Conservation (phyloP, 2,113 vertebrate genomes). For the Sprattus sprattus region DNA sequence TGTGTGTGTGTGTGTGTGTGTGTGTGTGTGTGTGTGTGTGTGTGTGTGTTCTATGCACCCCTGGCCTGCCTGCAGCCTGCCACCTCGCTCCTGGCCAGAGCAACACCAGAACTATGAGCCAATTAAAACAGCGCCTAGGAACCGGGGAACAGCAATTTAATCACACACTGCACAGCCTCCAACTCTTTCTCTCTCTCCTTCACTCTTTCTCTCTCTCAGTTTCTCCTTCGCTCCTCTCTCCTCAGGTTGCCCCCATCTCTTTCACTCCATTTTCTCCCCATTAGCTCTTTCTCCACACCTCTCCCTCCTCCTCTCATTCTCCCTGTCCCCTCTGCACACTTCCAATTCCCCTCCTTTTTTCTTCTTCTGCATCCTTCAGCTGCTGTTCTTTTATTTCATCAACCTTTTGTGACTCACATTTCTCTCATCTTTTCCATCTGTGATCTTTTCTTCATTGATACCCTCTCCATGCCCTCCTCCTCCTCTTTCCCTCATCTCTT, state of each 20-base stretch:
- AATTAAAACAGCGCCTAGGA: conserved; percentile 51
- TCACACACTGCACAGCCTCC: not conserved
- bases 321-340: not conserved
- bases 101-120: conserved; percentile 37
- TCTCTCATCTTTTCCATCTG: not conserved
- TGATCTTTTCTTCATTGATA: not conserved
- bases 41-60: conserved; percentile 21
- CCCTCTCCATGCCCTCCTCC: not conserved
- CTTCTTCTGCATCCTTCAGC: not conserved
- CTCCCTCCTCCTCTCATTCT: not conserved
- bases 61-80: not conserved
- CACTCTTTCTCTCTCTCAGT: not conserved
- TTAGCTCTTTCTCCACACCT: not conserved
- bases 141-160: conserved; percentile 36
- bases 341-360: conserved; percentile 1
- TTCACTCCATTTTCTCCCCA: not conserved
- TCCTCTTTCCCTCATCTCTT: not conserved
- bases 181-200: not conserved
- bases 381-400: conserved; percentile 13
- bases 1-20: conserved; percentile 14
- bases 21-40: conserved; percentile 18
- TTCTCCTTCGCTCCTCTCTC: not conserved
- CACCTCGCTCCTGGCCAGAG: conserved; percentile 11
- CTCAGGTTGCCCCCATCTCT: too few relatives aligned
- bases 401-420: not conserved